Evolutionary conservation across 2,113 vertebrate genomes (phyloP), one percentile per base, ranked within the genome.

Genomic region (Miniopterus natalensis): DNA sequence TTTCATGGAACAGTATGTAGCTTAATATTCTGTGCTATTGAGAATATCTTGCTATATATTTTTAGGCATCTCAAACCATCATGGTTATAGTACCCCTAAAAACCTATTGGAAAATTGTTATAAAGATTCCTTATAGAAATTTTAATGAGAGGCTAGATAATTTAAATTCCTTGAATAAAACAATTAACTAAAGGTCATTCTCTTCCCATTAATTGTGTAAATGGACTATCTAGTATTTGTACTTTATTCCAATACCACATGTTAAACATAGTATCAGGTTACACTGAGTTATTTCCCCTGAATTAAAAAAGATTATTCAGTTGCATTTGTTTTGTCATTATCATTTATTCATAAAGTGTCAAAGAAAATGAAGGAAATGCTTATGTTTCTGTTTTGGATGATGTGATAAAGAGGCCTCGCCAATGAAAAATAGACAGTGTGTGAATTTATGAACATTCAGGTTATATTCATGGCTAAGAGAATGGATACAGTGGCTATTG

Each of bases 361-460:
- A 88, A 79, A n/a, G 11, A 91, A 98, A 96, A 96, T 90, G 71
- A 51, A 84, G n/a, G 79, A 90, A 97, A 92, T 96, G 74, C 85
- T 95, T 97, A 68, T 55, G 0, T 59, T 73, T 0, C 61, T 97
- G 90, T 95, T 97, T 97, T 88, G 55, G 21, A 57, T 92, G 57
- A 63, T 95, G 73, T 90, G 42, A 70, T 25, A 51, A 77, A 57
- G 51, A 94, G 12, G 96, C 20, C 2, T 95, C 92, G 83, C 31
- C 49, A 68, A 61, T 97, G 87, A 98, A 97, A 98, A 98, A 97
- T 95, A 96, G 95, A 96, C 66, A 95, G 12, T 29, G 0, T 93
- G 89, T 95, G 90, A 97, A 97, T 97, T 98, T 97, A 97, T 97
- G 85, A 80, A 95, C 70, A 96, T 92, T 97, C 97, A 95, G 31